Conservation (phyloP, 2,888 invertebrate species). For the Vanessa cardui region DNA sequence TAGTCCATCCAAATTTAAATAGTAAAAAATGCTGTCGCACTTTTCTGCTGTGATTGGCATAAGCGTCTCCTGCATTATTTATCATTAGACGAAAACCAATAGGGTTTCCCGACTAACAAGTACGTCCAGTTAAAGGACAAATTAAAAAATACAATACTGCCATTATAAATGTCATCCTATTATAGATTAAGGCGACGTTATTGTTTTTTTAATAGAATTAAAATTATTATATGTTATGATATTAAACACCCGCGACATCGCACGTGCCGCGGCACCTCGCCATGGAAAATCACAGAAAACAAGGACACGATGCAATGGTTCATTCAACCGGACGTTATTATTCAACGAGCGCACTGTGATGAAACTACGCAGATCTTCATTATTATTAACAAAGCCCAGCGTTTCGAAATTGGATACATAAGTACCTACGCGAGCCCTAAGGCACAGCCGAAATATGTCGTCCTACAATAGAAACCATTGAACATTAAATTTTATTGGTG, state of each 20-base stretch:
- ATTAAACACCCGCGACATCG: slow-evolving; percentile 42
- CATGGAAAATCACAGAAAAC: slow-evolving; percentile 82
- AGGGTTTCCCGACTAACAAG: too few relatives aligned
- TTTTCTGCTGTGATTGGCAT: too few relatives aligned
- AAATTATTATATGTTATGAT: slow-evolving; percentile 39
- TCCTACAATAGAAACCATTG: slow-evolving; percentile 7
- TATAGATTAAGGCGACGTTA: too few relatives aligned
- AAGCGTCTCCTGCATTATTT: too few relatives aligned
- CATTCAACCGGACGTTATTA: slow-evolving; percentile 81
- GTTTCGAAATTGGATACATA: slow-evolving; percentile 72
- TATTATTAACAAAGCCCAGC: slow-evolving; percentile 75
- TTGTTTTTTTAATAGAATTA: not conserved
- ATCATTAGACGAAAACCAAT: too few relatives aligned
- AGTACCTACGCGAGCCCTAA: slow-evolving; percentile 35
- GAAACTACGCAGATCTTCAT: slow-evolving; percentile 71
- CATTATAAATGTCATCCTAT: too few relatives aligned
- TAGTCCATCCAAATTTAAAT: too few relatives aligned
- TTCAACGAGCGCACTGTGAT: slow-evolving; percentile 79
- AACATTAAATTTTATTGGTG: slow-evolving; percentile 10
- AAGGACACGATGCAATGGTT: slow-evolving; percentile 82
- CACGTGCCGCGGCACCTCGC: slow-evolving; percentile 60
- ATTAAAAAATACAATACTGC: too few relatives aligned
- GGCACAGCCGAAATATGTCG: slow-evolving; percentile 16
- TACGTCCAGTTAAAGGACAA: too few relatives aligned
- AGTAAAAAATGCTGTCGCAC: too few relatives aligned